These are phyloP conservation scores for Lonchura striata DNA, from an alignment of 2,113 vertebrate species.

Conservation along the genomic window DNA sequence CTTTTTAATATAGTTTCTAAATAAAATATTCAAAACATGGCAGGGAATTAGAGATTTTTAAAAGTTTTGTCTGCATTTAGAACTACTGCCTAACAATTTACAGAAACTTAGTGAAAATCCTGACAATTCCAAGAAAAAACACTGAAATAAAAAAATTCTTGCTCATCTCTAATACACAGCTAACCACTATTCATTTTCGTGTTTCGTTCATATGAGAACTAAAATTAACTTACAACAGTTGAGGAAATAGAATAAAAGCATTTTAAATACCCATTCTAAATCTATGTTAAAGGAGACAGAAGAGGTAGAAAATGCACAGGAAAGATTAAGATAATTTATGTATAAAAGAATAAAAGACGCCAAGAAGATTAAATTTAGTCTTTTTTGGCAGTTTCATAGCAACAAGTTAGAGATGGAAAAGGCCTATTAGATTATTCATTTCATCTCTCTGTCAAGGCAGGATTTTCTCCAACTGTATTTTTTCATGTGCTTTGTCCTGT, in stretches of 20 bases:
- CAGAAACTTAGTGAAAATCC: neutral
- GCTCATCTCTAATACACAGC: neutral
- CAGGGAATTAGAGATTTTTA: neutral
- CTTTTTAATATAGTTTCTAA: neutral
- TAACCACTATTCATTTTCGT: neutral
- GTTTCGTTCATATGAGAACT: neutral
- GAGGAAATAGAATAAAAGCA: slow-evolving; percentile 28
- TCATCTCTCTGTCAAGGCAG: slow-evolving; percentile 14
- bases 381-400: slow-evolving; percentile 43
- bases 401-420: slow-evolving; percentile 46
- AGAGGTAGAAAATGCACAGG: neutral
- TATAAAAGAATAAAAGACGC: slow-evolving; percentile 29
- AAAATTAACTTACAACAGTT: neutral
- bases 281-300: neutral
- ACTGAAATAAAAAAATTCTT: neutral
- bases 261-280: slow-evolving; percentile 16
- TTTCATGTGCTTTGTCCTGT: neutral
- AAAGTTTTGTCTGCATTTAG: neutral
- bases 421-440: slow-evolving; percentile 36
- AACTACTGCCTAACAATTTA: neutral
- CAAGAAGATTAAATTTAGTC: slow-evolving; percentile 45
- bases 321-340: slow-evolving; percentile 14
- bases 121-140: neutral
- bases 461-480: slow-evolving; percentile 10
- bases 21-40: neutral